These are phyloP conservation scores for Tortricodes alternella DNA, from an alignment of 2,888 invertebrate genomes.

Conservation along the genomic window DNA sequence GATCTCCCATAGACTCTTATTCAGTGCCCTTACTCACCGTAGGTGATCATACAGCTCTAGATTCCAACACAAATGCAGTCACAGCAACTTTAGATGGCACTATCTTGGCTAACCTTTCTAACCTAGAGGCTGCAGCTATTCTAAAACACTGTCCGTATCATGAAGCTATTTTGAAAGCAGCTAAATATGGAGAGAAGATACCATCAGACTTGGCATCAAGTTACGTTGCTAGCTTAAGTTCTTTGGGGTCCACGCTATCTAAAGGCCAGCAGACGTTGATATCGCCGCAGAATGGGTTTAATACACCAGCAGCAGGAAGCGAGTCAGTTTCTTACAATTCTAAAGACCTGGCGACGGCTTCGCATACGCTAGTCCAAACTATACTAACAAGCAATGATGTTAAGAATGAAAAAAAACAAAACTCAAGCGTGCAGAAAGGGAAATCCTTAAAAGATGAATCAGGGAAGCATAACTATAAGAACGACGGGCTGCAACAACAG, in stretches of 20 bases:
- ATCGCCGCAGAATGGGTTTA: slow-evolving; percentile 54
- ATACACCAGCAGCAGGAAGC: slow-evolving; percentile 50
- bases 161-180: slow-evolving; percentile 76
- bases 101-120: slow-evolving; percentile 64
- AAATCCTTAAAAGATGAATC: slow-evolving; percentile 58
- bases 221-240: slow-evolving; percentile 79
- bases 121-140: slow-evolving; percentile 72
- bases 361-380: slow-evolving; percentile 62
- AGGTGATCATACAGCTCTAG: slow-evolving; percentile 77
- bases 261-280: slow-evolving; percentile 62
- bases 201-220: slow-evolving; percentile 77
- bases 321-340: slow-evolving; percentile 55
- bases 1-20: slow-evolving; percentile 79
- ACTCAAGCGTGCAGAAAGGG: slow-evolving; percentile 50
- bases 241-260: slow-evolving; percentile 75
- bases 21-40: slow-evolving; percentile 75
- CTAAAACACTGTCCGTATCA: slow-evolving; percentile 79
- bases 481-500: slow-evolving; percentile 58
- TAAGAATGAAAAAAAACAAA: slow-evolving; percentile 50
- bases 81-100: slow-evolving; percentile 71
- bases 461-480: slow-evolving; percentile 53
- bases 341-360: slow-evolving; percentile 59
- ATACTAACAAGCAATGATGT: slow-evolving; percentile 53
- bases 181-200: slow-evolving; percentile 64
- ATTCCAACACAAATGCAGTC: slow-evolving; percentile 61